These are phyloP conservation scores for Penaeus indicus DNA, from an alignment of 1,140 invertebrate species.

Conservation along the genomic window DNA sequence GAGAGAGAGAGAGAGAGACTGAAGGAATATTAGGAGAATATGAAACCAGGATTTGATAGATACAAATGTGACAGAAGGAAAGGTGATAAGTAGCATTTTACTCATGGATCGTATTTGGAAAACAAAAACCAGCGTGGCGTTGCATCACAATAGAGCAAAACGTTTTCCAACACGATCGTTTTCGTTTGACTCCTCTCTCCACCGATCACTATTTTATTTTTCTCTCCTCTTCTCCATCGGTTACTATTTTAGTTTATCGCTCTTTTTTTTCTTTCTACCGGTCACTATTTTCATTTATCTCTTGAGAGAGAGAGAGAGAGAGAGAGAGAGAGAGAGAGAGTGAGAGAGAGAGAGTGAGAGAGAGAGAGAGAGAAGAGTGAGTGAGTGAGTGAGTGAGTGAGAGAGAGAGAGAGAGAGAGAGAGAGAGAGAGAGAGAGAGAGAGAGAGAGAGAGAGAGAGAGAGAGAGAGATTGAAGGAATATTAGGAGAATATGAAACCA, in stretches of 20 bases:
- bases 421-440: slow-evolving; percentile 15
- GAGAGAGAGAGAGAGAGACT: not conserved
- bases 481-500: not conserved
- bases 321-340: not conserved
- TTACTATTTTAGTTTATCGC: no score
- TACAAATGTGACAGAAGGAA: not conserved
- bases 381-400: not conserved
- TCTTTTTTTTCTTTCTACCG: no score
- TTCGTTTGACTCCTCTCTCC: no score
- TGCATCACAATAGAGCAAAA: no score
- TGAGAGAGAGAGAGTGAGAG: not conserved
- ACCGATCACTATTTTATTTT: no score
- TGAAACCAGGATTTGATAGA: no score
- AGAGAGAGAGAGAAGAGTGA: no score
- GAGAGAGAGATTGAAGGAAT: not conserved
- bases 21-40: not conserved
- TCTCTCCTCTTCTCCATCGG: no score
- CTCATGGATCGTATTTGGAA: not conserved
- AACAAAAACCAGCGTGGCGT: no score
- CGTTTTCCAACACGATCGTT: no score
- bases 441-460: not conserved
- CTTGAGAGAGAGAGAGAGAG: no score
- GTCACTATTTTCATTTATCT: no score
- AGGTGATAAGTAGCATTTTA: not conserved
- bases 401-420: slow-evolving; percentile 4